These are phyloP conservation scores for Tineola bisselliella DNA, from an alignment of 2,888 invertebrate species.

Conservation along the genomic window DNA sequence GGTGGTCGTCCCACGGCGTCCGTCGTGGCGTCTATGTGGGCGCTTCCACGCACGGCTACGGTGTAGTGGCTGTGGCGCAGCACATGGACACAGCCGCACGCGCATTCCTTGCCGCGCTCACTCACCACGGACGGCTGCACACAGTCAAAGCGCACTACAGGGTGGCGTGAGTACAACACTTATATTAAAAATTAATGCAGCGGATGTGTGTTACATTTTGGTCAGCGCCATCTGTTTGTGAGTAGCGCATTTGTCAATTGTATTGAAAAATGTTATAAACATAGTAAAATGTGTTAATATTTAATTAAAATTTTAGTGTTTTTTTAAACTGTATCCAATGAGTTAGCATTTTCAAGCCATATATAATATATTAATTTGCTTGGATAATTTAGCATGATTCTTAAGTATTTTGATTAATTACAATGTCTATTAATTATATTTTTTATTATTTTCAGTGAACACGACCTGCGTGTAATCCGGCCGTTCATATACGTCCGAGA, in stretches of 20 bases:
- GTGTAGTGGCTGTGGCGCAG: slow-evolving; percentile 89
- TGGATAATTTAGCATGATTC: no score
- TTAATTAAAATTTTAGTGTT: no score
- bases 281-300: no score
- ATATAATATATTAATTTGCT: no score
- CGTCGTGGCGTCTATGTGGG: slow-evolving; percentile 79
- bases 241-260: no score
- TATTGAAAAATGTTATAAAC: no score
- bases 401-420: no score
- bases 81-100: slow-evolving; percentile 86
- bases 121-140: slow-evolving; percentile 81
- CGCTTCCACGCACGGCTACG: slow-evolving; percentile 80
- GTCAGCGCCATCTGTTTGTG: no score
- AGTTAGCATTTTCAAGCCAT: no score
- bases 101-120: slow-evolving; percentile 82
- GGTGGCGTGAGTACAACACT: slow-evolving; percentile 70
- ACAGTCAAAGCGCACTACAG: slow-evolving; percentile 85
- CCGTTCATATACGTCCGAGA: slow-evolving; percentile 90
- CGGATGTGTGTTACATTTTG: no score
- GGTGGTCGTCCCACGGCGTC: slow-evolving; percentile 78
- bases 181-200: no score
- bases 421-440: not conserved
- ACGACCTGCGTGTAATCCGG: slow-evolving; percentile 82
- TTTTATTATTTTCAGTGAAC: slow-evolving; percentile 68
- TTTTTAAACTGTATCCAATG: no score